Percentiles rank a stretch among this genome's conserved stretches.
Conservation (phyloP, 1,140 invertebrate species). For the Rhysida immarginata region DNA sequence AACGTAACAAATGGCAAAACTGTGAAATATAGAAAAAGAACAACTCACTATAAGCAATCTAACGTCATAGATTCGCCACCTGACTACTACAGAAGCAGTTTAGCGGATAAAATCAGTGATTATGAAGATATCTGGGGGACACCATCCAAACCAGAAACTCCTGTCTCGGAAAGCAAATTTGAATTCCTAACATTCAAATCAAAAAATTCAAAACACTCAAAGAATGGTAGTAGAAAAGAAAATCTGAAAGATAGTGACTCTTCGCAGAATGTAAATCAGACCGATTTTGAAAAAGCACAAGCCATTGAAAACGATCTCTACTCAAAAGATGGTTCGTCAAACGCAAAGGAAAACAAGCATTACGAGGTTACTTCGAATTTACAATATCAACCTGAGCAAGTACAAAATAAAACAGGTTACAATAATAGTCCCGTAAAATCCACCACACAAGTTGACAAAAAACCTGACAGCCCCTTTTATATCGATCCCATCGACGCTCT, state of each 20-base stretch:
- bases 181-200: constrained; percentile 14
- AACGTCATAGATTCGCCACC: constrained; percentile 67
- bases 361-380: neutral
- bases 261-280: neutral
- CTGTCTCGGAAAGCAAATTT: constrained; percentile 9
- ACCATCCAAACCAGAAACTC: constrained; percentile 34
- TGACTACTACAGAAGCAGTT: constrained; percentile 64
- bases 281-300: neutral
- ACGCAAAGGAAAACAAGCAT: neutral
- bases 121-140: constrained; percentile 87
- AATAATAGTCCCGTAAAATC: neutral
- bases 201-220: no score
- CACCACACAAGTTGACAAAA: constrained; percentile 17
- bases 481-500: constrained; percentile 80
- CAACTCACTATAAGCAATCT: constrained; percentile 53
- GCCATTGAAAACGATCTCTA: neutral
- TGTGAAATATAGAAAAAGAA: constrained; percentile 31
- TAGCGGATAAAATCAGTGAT: constrained; percentile 82
- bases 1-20: neutral
- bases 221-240: constrained; percentile 3
- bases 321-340: neutral
- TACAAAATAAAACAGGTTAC: neutral
- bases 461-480: constrained; percentile 72
- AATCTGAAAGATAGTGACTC: constrained; percentile 9
- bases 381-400: neutral